These are phyloP conservation scores for Amorpha juglandis DNA, from an alignment of 2,888 invertebrate genomes.

Conservation along the genomic window DNA sequence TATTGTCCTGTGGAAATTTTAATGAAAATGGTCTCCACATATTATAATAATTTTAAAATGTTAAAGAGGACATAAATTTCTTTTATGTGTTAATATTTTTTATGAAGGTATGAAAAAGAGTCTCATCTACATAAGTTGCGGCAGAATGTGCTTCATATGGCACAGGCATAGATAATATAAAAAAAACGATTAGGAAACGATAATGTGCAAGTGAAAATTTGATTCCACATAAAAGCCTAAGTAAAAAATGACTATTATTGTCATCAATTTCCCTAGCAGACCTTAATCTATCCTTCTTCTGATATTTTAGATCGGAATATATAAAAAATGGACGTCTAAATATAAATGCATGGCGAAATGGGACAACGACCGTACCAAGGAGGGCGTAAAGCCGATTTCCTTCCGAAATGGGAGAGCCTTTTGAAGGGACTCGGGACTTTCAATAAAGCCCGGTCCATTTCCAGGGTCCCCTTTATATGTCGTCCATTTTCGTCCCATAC, in stretches of 20 bases:
- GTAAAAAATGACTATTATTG: too few species aligned
- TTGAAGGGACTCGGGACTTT: slow-evolving; percentile 1
- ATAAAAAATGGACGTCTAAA: neutral
- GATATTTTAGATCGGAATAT: neutral
- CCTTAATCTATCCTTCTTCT: neutral
- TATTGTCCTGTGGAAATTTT: slow-evolving; percentile 17
- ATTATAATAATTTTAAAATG: slow-evolving; percentile 20
- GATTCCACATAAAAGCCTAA: too few species aligned
- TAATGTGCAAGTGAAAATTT: neutral
- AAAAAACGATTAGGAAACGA: neutral
- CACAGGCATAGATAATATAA: neutral
- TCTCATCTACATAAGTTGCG: slow-evolving; percentile 12
- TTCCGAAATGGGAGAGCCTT: slow-evolving; percentile 18
- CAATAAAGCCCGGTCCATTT: slow-evolving; percentile 20
- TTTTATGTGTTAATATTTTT: slow-evolving; percentile 8
- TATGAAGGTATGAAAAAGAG: slow-evolving; percentile 4
- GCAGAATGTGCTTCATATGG: neutral
- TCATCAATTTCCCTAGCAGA: neutral
- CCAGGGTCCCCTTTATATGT: slow-evolving; percentile 5
- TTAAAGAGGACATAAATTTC: slow-evolving; percentile 12
- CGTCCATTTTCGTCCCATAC: slow-evolving; percentile 22
- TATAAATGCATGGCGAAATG: neutral
- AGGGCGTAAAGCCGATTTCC: slow-evolving; percentile 24
- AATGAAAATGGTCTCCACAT: slow-evolving; percentile 14
- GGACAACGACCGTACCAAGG: neutral